Conservation (phyloP, 30 jellyfish, hydroid and myxozoan genomes). For the Hydra vulgaris region DNA sequence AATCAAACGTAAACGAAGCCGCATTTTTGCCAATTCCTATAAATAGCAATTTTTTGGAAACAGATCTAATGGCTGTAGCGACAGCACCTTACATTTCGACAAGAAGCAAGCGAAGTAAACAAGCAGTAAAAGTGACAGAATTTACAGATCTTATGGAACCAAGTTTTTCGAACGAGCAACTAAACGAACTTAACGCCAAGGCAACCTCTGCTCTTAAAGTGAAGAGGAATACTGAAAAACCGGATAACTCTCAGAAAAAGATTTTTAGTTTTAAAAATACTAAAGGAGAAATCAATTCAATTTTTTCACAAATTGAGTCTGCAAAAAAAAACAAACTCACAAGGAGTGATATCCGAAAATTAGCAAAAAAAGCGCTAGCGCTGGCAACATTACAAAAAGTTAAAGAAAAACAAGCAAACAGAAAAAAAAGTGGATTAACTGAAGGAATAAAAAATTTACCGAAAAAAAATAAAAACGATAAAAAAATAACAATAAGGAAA, state of each 20-base stretch:
- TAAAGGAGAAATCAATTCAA: slow-evolving; percentile 58
- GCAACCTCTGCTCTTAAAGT: slow-evolving; percentile 7
- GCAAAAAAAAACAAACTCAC: slow-evolving; percentile 85
- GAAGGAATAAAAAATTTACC: background rate
- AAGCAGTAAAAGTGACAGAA: slow-evolving; percentile 5
- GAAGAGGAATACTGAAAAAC: background rate
- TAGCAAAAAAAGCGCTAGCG: slow-evolving; percentile 80
- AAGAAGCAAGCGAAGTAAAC: slow-evolving; percentile 33
- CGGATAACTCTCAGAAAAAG: background rate
- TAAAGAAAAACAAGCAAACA: background rate
- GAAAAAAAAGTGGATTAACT: background rate
- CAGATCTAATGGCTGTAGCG: slow-evolving; percentile 67
- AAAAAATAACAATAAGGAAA: slow-evolving; percentile 10
- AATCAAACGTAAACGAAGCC: background rate
- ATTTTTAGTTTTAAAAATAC: slow-evolving; percentile 20
- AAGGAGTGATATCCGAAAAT: slow-evolving; percentile 73
- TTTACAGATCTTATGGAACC: background rate
- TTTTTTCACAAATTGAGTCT: slow-evolving; percentile 48
- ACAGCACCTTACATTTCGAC: slow-evolving; percentile 35
- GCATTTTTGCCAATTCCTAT: slow-evolving; percentile 14
- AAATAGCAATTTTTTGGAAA: slow-evolving; percentile 37
- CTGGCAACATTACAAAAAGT: slow-evolving; percentile 50
- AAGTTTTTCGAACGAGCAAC: slow-evolving; percentile 9
- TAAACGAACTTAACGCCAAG: slow-evolving; percentile 25
- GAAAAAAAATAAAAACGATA: slow-evolving; percentile 7